phyloP scores from a whole-genome alignment of 2,888 invertebrate genomes.

The Nemapogon koenigi region DNA sequence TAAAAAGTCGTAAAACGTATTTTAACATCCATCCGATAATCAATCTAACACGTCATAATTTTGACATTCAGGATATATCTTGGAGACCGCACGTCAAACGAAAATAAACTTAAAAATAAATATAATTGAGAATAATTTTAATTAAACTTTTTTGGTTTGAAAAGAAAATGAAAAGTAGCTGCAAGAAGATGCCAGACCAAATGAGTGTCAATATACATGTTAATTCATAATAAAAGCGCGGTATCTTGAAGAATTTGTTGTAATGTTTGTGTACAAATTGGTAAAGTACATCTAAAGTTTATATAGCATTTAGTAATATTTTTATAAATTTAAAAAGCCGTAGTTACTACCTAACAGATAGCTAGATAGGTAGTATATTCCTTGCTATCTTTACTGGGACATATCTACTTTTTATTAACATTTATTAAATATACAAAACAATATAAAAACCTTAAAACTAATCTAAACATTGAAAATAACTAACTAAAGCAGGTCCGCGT shows the following conservation, averaged over 20 bases:
- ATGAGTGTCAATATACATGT: constrained; percentile 59
- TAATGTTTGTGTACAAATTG: constrained; percentile 52
- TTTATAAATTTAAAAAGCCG: no score
- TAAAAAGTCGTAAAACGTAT: constrained; percentile 62
- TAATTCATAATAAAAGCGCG: constrained; percentile 56
- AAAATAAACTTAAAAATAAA: constrained; percentile 22
- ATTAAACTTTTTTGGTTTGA: constrained; percentile 20
- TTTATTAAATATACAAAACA: no score
- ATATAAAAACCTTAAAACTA: no score
- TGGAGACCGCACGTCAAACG: constrained; percentile 16
- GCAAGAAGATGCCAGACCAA: constrained; percentile 48
- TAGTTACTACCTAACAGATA: no score
- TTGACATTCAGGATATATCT: constrained; percentile 55
- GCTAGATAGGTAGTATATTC: no score
- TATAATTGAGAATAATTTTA: constrained; percentile 17
- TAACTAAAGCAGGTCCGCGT: no score
- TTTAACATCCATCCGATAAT: constrained; percentile 67
- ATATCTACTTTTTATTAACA: no score
- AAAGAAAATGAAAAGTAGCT: constrained; percentile 36
- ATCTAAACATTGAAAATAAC: no score
- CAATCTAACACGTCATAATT: constrained; percentile 67
- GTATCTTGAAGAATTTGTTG: constrained; percentile 33
- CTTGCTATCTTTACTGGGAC: no score
- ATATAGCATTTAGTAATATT: no score
- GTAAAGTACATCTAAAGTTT: no score